Evolutionary conservation across 2,888 invertebrate species (phyloP).

Genomic region (Limnephilus marmoratus): DNA sequence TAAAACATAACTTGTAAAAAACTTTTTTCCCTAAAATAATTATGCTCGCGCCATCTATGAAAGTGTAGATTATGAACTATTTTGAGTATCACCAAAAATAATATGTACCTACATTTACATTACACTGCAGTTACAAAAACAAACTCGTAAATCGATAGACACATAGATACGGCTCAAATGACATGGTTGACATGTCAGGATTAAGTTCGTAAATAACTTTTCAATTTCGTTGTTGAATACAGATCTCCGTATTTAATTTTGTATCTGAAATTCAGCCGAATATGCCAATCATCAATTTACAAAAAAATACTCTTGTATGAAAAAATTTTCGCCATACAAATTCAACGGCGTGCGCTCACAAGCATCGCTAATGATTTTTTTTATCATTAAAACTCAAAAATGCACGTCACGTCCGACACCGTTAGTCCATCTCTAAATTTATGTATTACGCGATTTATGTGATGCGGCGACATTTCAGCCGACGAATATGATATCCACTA

Average conservation of each 20-base stretch:
- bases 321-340: slow-evolving; percentile 3
- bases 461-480: neutral
- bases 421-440: slow-evolving; percentile 41
- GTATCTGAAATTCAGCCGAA: neutral
- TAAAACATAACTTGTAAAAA: no score
- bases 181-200: neutral
- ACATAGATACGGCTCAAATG: neutral
- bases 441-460: slow-evolving; percentile 23
- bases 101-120: no score
- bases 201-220: neutral
- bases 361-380: slow-evolving; percentile 1
- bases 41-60: no score
- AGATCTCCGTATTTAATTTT: neutral
- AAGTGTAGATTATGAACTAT: no score
- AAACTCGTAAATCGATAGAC: no score
- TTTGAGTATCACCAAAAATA: no score
- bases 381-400: slow-evolving; percentile 28
- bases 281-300: neutral
- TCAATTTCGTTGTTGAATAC: neutral
- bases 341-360: neutral
- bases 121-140: no score
- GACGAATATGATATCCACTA: neutral
- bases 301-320: neutral
- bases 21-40: no score
- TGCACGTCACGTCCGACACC: slow-evolving; percentile 45